A percentile compares a stretch with the other conserved stretches of the same genome.
These are phyloP conservation scores for Margaritifera margaritifera DNA, from an alignment of 2,888 invertebrate species.

Conservation along the genomic window DNA sequence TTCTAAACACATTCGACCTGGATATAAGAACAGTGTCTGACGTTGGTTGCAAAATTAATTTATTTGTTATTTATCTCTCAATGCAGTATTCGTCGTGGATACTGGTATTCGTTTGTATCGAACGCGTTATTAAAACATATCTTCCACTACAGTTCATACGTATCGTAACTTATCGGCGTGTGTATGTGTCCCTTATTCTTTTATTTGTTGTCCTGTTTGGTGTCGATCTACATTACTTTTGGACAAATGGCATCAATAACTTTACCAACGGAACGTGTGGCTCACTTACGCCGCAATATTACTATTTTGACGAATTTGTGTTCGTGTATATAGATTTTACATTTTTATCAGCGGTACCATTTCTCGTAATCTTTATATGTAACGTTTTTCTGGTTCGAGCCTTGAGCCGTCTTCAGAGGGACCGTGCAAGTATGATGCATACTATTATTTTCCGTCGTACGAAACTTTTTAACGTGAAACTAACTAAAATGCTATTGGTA, in stretches of 20 bases:
- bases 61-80: conserved; percentile 44
- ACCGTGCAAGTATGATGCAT: conserved; percentile 30
- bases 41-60: conserved; percentile 40
- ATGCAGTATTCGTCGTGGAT: conserved; percentile 53
- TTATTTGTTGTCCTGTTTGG: conserved; percentile 20
- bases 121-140: conserved; percentile 41
- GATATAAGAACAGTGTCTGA: conserved; percentile 31
- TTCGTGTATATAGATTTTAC: conserved; percentile 44
- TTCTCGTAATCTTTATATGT: conserved; percentile 35
- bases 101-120: conserved; percentile 40
- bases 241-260: conserved; percentile 45
- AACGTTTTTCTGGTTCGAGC: conserved; percentile 34
- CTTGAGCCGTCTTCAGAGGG: conserved; percentile 16
- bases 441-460: conserved; percentile 6
- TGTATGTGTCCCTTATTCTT: conserved; percentile 22
- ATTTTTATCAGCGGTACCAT: conserved; percentile 34
- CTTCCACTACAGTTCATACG: conserved; percentile 26
- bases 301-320: conserved; percentile 41
- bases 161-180: conserved; percentile 22
- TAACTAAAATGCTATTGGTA: conserved; percentile 45
- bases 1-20: conserved; percentile 26
- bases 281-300: conserved; percentile 29
- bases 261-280: conserved; percentile 29
- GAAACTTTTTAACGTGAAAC: conserved; percentile 29
- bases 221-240: conserved; percentile 33